These are phyloP conservation scores for Eudemis profundana DNA, from an alignment of 2,888 invertebrate genomes.

Conservation along the genomic window DNA sequence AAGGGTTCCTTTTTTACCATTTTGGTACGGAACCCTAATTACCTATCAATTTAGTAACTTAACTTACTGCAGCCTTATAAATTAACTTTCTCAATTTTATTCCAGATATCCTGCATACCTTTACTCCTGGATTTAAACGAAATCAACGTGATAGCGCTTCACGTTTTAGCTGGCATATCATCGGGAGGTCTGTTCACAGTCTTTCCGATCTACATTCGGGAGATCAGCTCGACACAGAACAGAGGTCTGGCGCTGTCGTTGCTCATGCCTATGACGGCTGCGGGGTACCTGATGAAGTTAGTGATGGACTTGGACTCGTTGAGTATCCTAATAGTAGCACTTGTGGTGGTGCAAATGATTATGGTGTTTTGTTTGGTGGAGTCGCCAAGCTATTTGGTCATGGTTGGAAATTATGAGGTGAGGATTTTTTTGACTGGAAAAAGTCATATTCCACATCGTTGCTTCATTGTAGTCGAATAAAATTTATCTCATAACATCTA, in stretches of 20 bases:
- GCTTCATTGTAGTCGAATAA: no score
- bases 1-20: no score
- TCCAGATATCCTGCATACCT: conserved; percentile 69
- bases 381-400: conserved; percentile 69
- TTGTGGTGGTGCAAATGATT: conserved; percentile 65
- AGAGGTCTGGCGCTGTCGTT: conserved; percentile 60
- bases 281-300: conserved; percentile 65
- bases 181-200: conserved; percentile 67
- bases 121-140: conserved; percentile 59
- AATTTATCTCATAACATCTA: no score
- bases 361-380: conserved; percentile 63
- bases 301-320: conserved; percentile 58
- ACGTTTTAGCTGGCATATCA: conserved; percentile 65
- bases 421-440: conserved; percentile 47
- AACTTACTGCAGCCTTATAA: no score
- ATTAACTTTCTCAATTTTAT: no score
- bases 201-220: conserved; percentile 67
- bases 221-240: conserved; percentile 57
- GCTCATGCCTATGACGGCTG: conserved; percentile 62
- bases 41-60: no score
- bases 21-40: no score
- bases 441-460: neutral
- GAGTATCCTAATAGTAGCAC: conserved; percentile 62
- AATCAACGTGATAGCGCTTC: conserved; percentile 57
- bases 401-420: conserved; percentile 66